Percentiles rank a stretch among this genome's conserved stretches.
These are phyloP conservation scores for Theocolax elegans DNA, from an alignment of 1,140 invertebrate species.

Conservation along the genomic window DNA sequence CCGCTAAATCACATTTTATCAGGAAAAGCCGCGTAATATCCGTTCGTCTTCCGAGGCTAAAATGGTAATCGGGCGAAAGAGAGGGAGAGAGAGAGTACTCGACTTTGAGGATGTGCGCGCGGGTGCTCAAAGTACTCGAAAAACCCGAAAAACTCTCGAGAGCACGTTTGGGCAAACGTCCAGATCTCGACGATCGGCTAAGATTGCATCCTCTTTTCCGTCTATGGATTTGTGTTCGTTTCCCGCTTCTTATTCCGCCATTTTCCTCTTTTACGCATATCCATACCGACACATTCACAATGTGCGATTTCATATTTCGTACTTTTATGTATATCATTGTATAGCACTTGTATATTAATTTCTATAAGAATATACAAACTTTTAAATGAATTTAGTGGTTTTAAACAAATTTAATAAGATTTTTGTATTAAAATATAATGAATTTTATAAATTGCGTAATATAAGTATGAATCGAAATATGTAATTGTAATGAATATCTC, in stretches of 20 bases:
- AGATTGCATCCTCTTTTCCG: constrained; percentile 19
- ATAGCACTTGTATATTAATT: too few relatives aligned
- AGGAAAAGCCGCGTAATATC: constrained; percentile 41
- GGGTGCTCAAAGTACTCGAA: constrained; percentile 30
- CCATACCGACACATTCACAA: constrained; percentile 2
- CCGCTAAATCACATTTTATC: constrained; percentile 41
- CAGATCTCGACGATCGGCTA: constrained; percentile 30
- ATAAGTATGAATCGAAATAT: too few relatives aligned
- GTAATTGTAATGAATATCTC: too few relatives aligned
- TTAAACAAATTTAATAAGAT: too few relatives aligned
- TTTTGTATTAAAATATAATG: too few relatives aligned
- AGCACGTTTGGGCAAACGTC: constrained; percentile 31
- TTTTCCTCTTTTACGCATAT: not conserved
- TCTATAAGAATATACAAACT: too few relatives aligned
- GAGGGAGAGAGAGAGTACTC: not conserved
- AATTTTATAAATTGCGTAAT: too few relatives aligned
- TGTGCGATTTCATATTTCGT: not conserved
- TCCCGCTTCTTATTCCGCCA: constrained; percentile 24
- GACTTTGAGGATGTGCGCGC: not conserved
- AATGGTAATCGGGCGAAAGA: constrained; percentile 38
- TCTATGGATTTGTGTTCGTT: not conserved
- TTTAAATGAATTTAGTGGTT: too few relatives aligned
- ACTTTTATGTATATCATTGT: too few relatives aligned
- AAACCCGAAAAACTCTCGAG: constrained; percentile 30
- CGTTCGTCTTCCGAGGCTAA: constrained; percentile 34